Evolutionary conservation across 2,113 vertebrate species (phyloP).

Genomic region (Ardeotis arabs): DNA sequence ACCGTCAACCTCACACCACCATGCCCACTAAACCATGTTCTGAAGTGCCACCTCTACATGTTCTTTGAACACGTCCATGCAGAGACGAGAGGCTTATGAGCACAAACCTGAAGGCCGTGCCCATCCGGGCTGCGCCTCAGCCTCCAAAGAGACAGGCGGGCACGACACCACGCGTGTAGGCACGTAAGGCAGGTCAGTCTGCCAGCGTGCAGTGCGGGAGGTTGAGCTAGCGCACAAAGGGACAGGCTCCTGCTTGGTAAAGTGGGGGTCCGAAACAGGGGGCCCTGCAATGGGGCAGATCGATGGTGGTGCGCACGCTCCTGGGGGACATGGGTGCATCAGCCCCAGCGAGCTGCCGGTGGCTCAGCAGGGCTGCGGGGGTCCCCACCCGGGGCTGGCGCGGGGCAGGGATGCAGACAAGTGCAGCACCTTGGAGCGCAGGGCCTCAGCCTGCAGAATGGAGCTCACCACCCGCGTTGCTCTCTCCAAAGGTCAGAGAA

Average conservation of each 20-base stretch:
- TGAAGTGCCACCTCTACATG: too few species aligned
- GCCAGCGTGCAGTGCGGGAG: accelerated
- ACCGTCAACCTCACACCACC: too few species aligned
- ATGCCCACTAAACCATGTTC: too few species aligned
- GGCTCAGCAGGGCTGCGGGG: background rate
- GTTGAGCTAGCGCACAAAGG: background rate
- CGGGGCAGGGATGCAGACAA: background rate
- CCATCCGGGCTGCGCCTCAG: background rate
- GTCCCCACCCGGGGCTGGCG: too few species aligned
- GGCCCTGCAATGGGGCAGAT: background rate
- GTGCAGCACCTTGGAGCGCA: background rate
- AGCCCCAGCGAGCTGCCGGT: background rate
- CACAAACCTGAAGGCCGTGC: background rate
- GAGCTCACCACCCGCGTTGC: background rate
- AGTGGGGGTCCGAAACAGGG: accelerated
- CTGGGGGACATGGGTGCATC: accelerated
- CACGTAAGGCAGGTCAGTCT: background rate
- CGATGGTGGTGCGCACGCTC: accelerated
- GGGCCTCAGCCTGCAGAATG: accelerated
- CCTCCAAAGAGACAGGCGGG: accelerated
- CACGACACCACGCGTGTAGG: background rate
- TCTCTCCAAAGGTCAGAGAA: background rate
- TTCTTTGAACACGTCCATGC: background rate
- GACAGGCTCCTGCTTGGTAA: accelerated
- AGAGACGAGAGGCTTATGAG: background rate